Conservation (phyloP, 2,113 vertebrate genomes). For the Eclectus roratus region DNA sequence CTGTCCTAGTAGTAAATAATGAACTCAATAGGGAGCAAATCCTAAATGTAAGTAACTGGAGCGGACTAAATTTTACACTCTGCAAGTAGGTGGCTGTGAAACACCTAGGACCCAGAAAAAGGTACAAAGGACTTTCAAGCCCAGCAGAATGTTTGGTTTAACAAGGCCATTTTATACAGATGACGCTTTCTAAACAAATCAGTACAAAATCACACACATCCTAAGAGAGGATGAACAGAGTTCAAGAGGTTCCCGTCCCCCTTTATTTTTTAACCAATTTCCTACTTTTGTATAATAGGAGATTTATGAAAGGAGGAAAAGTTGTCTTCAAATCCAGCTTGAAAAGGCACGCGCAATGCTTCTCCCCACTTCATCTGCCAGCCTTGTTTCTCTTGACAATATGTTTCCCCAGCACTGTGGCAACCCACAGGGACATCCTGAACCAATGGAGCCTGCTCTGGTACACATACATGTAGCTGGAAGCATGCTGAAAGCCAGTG, state of each 20-base stretch:
- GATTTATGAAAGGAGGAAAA: background rate
- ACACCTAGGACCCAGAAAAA: background rate
- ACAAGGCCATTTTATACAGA: background rate
- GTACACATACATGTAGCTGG: background rate
- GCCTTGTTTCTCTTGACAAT: background rate
- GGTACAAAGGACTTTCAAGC: background rate
- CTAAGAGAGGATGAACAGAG: background rate
- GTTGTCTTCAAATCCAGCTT: background rate
- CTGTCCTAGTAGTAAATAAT: constrained; percentile 62
- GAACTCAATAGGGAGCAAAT: constrained; percentile 49
- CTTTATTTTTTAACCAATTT: background rate
- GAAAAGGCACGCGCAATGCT: background rate
- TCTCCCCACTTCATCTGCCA: background rate
- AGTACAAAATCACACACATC: background rate
- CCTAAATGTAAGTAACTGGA: constrained; percentile 35
- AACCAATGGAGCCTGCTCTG: background rate
- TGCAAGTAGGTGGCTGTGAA: background rate
- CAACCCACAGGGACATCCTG: background rate
- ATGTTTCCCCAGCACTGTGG: background rate
- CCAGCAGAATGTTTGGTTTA: background rate
- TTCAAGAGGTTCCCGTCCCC: background rate
- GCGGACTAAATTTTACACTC: constrained; percentile 7
- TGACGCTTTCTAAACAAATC: background rate
- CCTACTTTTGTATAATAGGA: background rate
- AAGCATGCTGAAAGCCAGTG: background rate